These are phyloP conservation scores for Calidris pygmaea DNA, from an alignment of 2,113 vertebrate species.

Conservation along the genomic window DNA sequence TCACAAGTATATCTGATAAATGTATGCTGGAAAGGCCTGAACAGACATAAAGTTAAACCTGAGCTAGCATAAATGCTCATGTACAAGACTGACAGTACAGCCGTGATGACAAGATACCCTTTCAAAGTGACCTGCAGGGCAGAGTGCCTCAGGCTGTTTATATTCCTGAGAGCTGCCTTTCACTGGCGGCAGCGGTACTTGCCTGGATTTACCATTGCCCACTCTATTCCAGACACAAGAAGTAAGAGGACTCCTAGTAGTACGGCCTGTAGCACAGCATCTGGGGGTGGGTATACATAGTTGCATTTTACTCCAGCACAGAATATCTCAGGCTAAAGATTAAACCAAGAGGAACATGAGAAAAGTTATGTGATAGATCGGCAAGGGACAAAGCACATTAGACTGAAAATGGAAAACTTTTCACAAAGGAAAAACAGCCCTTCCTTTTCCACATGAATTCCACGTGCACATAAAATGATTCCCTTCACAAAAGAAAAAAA, in stretches of 20 bases:
- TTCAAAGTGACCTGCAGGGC: slow-evolving; percentile 44
- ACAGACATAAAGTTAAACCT: not conserved
- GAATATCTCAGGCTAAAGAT: not conserved
- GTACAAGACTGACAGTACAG: not conserved
- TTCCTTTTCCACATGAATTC: not conserved
- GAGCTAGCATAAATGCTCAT: not conserved
- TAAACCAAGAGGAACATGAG: not conserved
- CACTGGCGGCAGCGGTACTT: not conserved
- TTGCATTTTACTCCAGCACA: not conserved
- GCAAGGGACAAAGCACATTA: not conserved
- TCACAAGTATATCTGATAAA: not conserved
- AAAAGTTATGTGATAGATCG: not conserved
- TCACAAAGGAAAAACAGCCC: not conserved
- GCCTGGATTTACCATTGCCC: slow-evolving; percentile 33
- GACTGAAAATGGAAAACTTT: not conserved
- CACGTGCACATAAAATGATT: not conserved
- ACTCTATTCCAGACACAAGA: not conserved
- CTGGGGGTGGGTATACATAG: not conserved
- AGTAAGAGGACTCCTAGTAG: not conserved
- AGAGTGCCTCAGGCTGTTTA: not conserved
- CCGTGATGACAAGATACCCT: not conserved
- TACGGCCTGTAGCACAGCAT: not conserved
- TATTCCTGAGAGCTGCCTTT: slow-evolving; percentile 6
- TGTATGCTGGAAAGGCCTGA: not conserved
- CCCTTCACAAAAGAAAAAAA: not conserved